Evolutionary conservation across 2,888 invertebrate genomes (phyloP), one percentile per base, ranked within the genome.

Genomic region (Gortyna flavago): DNA sequence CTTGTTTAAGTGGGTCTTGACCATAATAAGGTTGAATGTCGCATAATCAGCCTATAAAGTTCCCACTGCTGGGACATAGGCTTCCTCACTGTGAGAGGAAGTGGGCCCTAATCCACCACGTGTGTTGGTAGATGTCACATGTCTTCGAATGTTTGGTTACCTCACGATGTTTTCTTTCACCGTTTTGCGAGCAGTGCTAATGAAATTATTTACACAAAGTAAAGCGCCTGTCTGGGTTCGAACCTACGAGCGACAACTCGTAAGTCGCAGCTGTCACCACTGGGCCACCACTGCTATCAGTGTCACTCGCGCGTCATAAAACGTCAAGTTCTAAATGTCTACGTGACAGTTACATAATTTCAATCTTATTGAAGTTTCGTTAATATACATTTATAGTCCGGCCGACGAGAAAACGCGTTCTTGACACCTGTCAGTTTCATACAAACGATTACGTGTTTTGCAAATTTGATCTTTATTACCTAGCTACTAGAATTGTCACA

Each of bases 1-100:
- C 81, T 83, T 65, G 8, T 78, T 5, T 35, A 54, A 6, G 41
- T 41, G 8, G 32, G 61, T 8, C 32, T 32, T 61, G 32, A 16
- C 25, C 32, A 32, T 25, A 8, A 25, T 32, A 25, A 25, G 32
- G 48, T 25, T 48, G 25, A 32, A 48, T 32, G 1, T 35, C 25
- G 32, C 32, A 61, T 32, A 61, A 21, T 18, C 61, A 18, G 62
- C 11, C 11, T 21, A 35, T 25, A 35, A 35, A 32, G 21, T 61
- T 21, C 0, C 61, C 21, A 32, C 8, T 32, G 0, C 32, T 21
- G 32, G 61, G 3, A 61, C 9, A 62, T 9, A 32, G 18, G 32
- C 18, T 18, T 21, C 21, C 18, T 21, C 32, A 21, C 18, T 9
- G 18, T 32, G 9, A 32, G 29, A 18, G 59, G 59, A 18, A 61